A percentile compares a stretch with the other conserved stretches of the same genome.
These are phyloP conservation scores for Philaethria dido DNA, from an alignment of 2,888 invertebrate species.

Conservation along the genomic window DNA sequence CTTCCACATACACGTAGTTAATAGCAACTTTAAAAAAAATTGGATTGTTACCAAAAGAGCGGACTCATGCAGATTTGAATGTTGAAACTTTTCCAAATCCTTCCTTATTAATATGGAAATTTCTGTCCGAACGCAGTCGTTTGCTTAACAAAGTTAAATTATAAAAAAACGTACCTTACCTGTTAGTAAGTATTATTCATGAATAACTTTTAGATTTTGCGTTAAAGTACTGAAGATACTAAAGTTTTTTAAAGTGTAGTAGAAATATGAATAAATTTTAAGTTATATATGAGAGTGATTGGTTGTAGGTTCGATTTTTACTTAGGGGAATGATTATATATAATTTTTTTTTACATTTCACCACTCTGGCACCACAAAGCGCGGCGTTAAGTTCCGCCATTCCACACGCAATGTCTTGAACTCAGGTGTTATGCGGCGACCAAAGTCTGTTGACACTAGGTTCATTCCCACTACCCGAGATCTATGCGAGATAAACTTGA, in stretches of 20 bases:
- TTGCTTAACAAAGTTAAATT: conserved; percentile 18
- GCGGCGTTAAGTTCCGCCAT: too few relatives aligned
- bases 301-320: too few relatives aligned
- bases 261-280: not conserved
- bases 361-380: too few relatives aligned
- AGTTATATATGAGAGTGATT: too few relatives aligned
- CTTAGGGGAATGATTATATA: too few relatives aligned
- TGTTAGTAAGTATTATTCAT: not conserved
- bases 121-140: conserved; percentile 6
- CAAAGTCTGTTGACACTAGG: too few relatives aligned
- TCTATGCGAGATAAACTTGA: too few relatives aligned
- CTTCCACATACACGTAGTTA: not conserved
- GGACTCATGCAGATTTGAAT: conserved; percentile 11
- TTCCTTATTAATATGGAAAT: conserved; percentile 24
- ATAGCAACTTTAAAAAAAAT: conserved; percentile 7
- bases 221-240: not conserved
- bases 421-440: too few relatives aligned
- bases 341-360: too few relatives aligned
- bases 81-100: conserved; percentile 28
- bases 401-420: too few relatives aligned
- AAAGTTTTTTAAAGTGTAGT: not conserved
- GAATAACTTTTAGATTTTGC: not conserved
- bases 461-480: too few relatives aligned
- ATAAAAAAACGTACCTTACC: conserved; percentile 6
- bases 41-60: conserved; percentile 25